phyloP scores from a whole-genome alignment of 2,888 invertebrate species.

The Coleophora deauratella region DNA sequence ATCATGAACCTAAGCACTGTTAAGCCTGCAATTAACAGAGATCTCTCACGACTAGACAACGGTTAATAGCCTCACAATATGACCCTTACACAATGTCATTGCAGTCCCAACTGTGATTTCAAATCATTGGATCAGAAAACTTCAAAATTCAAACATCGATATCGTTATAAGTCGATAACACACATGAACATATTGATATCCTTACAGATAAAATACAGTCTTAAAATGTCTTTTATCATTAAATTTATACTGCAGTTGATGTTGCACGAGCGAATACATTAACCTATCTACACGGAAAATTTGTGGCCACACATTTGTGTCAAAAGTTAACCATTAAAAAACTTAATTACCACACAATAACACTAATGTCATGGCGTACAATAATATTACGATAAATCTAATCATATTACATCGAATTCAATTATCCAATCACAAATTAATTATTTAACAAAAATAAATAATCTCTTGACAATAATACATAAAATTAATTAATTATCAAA shows the following conservation, averaged over 20 bases:
- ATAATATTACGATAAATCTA: conserved; percentile 15
- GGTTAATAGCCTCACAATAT: conserved; percentile 36
- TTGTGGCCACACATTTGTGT: conserved; percentile 16
- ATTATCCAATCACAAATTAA: conserved; percentile 25
- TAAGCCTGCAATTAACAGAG: conserved; percentile 37
- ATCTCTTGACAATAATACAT: conserved; percentile 39
- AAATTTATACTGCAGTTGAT: conserved; percentile 16
- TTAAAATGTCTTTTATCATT: conserved; percentile 49
- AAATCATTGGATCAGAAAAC: conserved; percentile 20
- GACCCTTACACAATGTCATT: conserved; percentile 24
- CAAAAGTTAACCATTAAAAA: too few relatives aligned
- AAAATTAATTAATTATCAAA: conserved; percentile 46
- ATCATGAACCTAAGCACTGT: conserved; percentile 15
- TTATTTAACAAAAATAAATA: conserved; percentile 52
- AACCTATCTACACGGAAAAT: conserved; percentile 21
- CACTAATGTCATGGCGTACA: conserved; percentile 25
- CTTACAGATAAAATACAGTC: conserved; percentile 41
- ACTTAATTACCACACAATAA: conserved; percentile 11
- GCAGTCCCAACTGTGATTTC: conserved; percentile 25
- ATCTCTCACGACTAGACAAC: conserved; percentile 43
- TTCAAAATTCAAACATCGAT: too few relatives aligned
- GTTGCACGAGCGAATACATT: conserved; percentile 21
- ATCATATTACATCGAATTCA: conserved; percentile 16
- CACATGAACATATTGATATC: too few relatives aligned
- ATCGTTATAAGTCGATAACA: too few relatives aligned